These are phyloP conservation scores for Onthophagus taurus DNA, from an alignment of 1,140 invertebrate species.

Conservation along the genomic window DNA sequence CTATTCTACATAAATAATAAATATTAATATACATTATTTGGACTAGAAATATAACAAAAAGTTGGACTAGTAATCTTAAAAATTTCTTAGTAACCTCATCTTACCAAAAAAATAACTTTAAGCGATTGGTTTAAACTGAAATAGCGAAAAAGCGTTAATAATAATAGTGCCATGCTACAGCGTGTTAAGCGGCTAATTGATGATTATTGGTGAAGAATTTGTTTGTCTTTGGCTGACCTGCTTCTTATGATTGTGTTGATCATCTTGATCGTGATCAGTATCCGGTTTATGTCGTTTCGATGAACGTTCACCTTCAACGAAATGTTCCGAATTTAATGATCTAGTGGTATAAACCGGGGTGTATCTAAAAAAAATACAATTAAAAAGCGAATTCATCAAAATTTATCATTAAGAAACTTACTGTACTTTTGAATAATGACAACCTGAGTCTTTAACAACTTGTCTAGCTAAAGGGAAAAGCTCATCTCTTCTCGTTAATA, in stretches of 20 bases:
- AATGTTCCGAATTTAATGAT: slow-evolving; percentile 4
- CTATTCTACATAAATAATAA: too few relatives aligned
- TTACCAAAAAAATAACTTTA: too few relatives aligned
- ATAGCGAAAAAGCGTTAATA: slow-evolving; percentile 1
- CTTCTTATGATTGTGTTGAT: slow-evolving; percentile 36
- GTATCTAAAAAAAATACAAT: slow-evolving; percentile 6
- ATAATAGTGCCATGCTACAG: neutral
- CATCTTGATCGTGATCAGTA: slow-evolving; percentile 37
- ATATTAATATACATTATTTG: too few relatives aligned
- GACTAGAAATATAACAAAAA: too few relatives aligned
- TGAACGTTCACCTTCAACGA: slow-evolving; percentile 32
- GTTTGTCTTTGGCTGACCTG: slow-evolving; percentile 38
- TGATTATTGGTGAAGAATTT: slow-evolving; percentile 23
- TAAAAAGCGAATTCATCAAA: neutral
- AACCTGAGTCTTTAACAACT: slow-evolving; percentile 87
- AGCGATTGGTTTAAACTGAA: too few relatives aligned
- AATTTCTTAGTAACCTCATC: too few relatives aligned
- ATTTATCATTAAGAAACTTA: slow-evolving; percentile 19
- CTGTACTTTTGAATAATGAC: slow-evolving; percentile 50
- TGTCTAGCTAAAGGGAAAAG: slow-evolving; percentile 90
- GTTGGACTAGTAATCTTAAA: too few relatives aligned
- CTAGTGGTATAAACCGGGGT: slow-evolving; percentile 2
- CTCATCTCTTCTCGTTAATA: slow-evolving; percentile 87
- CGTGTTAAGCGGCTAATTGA: slow-evolving; percentile 25
- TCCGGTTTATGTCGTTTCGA: slow-evolving; percentile 38